A percentile compares a stretch with the other conserved stretches of the same genome.
phyloP scores from a whole-genome alignment of 2,113 vertebrate genomes.

The Gobius niger region DNA sequence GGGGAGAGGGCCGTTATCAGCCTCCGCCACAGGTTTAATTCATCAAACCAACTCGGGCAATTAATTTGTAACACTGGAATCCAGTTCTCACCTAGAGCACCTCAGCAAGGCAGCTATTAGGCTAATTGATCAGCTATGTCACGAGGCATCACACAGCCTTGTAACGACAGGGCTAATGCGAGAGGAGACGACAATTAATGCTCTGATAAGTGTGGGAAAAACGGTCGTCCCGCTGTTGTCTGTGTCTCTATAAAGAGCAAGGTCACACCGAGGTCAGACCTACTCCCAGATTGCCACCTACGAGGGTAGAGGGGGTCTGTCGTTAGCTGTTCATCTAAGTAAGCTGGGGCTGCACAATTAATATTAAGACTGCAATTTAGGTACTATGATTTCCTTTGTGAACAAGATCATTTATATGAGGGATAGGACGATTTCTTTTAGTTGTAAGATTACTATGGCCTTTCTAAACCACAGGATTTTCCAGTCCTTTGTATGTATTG shows the following conservation, averaged over 20 bases:
- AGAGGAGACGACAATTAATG: background rate
- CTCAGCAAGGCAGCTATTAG: conserved; percentile 62
- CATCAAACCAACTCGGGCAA: conserved; percentile 65
- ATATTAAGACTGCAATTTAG: background rate
- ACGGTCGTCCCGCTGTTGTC: background rate
- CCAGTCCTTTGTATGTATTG: no score
- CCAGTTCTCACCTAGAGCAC: conserved; percentile 67
- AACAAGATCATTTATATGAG: background rate
- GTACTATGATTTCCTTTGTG: background rate
- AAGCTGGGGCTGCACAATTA: no score
- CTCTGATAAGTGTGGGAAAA: background rate
- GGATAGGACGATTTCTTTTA: no score
- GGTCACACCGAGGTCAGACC: conserved; percentile 40
- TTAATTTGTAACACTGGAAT: conserved; percentile 66
- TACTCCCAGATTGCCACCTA: conserved; percentile 49
- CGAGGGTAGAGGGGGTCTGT: conserved; percentile 30
- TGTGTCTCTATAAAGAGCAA: conserved; percentile 23
- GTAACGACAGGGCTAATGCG: background rate
- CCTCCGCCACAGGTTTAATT: conserved; percentile 62
- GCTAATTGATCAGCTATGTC: conserved; percentile 58
- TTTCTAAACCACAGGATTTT: no score
- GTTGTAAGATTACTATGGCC: no score
- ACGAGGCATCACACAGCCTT: conserved; percentile 36
- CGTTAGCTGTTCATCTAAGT: conserved; percentile 3
- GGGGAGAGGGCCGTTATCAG: conserved; percentile 56